Conservation (phyloP, 2,797 vertebrate species). For the Lagorchestes hirsutus region DNA sequence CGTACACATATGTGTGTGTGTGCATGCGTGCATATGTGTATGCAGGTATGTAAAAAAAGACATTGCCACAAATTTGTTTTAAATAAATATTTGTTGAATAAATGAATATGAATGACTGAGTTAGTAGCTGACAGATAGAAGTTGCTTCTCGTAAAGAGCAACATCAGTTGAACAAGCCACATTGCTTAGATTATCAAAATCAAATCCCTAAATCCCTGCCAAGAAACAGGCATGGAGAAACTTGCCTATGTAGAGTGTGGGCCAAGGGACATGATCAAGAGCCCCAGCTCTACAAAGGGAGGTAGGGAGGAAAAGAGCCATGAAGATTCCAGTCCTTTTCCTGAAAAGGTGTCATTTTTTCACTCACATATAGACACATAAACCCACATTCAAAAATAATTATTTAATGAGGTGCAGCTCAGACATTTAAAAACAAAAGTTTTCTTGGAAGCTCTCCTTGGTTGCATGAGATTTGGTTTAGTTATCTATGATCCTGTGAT, state of each 20-base stretch:
- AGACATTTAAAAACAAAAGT: background rate
- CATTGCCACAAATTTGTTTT: background rate
- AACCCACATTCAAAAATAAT: background rate
- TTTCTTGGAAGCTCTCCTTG: background rate
- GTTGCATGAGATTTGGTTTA: background rate
- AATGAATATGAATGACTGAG: background rate
- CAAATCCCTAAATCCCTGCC: background rate
- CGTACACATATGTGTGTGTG: no score
- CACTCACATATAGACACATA: background rate
- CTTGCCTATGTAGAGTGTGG: background rate
- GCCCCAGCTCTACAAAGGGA: background rate
- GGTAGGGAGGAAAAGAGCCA: background rate
- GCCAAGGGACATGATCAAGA: background rate
- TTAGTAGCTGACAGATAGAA: background rate
- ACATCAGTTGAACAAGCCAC: background rate
- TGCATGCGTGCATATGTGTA: background rate
- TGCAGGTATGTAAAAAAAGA: background rate
- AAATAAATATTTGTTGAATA: background rate
- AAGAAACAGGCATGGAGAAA: background rate
- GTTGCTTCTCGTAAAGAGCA: background rate
- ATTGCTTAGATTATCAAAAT: background rate
- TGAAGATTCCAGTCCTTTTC: background rate
- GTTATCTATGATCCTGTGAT: background rate
- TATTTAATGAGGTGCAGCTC: background rate
- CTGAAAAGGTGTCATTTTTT: background rate